Evolutionary conservation across 2,113 vertebrate species (phyloP), one percentile per base, ranked within the genome.

Genomic region (Boleophthalmus pectinirostris): DNA sequence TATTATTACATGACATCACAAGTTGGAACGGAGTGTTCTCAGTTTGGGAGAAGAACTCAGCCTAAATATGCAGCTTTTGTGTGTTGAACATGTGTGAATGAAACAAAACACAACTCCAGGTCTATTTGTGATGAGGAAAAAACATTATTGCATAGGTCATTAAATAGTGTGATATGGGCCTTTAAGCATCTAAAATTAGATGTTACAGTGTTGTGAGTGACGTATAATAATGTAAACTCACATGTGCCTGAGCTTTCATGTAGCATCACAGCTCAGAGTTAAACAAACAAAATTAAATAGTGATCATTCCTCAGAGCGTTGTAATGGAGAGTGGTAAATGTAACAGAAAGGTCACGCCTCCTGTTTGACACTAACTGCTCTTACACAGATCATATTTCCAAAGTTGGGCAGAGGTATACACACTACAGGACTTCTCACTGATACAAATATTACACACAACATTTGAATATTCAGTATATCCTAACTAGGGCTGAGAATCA

Each of bases 331-430:
- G 56, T 33, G 15, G 35, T 58, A 9, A 69, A 25, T 15, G 16
- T 46, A 24, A 24, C 12, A 43, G 5, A 11, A n/a, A 57, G 14
- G 56, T 43, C 20, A 8, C 23, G 70, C 38, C 23, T 68, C 21
- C 1, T 66, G 47, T 38, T 76, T 72, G 18, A 54, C 21, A 77
- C 6, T 58, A 64, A 72, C 43, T 33, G 21, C n/a, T 43, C 5
- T 0, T 18, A 72, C 67, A 43, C 45, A 67, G 53, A 56, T 35
- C 58, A 60, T 68, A 60, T 57, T 54, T 68, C 6, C 13, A 69
- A 1, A 46, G 21, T n/a, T 15, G 21, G 45, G 15, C 9, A 10
- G 16, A 68, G 43, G 7, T 5, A 1, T 29, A 66, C 24, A 47
- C 1, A 33, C 3, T 21, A 21, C 0, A 65, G 1, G 23, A n/a